A percentile compares a stretch with the other conserved stretches of the same genome.
Evolutionary conservation across 2,113 vertebrate genomes (phyloP).

Genomic region (Triplophysa dalaica): DNA sequence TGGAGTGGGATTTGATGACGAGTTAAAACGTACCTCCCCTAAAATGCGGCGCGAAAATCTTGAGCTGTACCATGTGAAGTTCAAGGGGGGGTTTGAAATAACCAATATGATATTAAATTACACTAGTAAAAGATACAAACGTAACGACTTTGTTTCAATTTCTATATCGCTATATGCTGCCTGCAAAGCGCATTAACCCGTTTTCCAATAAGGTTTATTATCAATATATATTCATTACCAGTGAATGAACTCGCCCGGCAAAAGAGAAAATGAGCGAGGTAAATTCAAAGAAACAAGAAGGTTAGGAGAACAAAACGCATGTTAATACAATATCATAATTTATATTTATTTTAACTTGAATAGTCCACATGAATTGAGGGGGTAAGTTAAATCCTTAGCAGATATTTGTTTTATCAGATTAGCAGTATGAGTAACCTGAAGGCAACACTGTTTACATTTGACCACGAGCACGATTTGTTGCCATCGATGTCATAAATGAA

Average conservation of each 20-base stretch:
- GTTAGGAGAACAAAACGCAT: neutral
- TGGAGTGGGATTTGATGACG: neutral
- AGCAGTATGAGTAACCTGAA: neutral
- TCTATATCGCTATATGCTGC: neutral
- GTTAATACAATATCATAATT: neutral
- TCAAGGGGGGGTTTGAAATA: neutral
- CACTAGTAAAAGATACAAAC: neutral
- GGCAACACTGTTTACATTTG: neutral
- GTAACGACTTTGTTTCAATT: neutral
- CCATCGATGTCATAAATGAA: neutral
- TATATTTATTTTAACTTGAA: neutral
- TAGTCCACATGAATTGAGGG: neutral
- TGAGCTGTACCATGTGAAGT: slow-evolving; percentile 31
- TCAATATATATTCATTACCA: neutral
- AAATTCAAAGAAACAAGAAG: neutral
- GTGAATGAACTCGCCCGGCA: neutral
- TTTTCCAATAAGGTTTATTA: neutral
- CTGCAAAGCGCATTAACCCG: neutral
- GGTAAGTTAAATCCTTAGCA: neutral
- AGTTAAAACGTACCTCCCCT: neutral
- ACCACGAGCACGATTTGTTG: neutral
- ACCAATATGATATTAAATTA: neutral
- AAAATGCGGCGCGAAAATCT: slow-evolving; percentile 18
- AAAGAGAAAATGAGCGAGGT: neutral
- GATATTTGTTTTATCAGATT: neutral